Evolutionary conservation across 1,140 invertebrate genomes (phyloP), one percentile per base, ranked within the genome.

Genomic region (Apis dorsata): DNA sequence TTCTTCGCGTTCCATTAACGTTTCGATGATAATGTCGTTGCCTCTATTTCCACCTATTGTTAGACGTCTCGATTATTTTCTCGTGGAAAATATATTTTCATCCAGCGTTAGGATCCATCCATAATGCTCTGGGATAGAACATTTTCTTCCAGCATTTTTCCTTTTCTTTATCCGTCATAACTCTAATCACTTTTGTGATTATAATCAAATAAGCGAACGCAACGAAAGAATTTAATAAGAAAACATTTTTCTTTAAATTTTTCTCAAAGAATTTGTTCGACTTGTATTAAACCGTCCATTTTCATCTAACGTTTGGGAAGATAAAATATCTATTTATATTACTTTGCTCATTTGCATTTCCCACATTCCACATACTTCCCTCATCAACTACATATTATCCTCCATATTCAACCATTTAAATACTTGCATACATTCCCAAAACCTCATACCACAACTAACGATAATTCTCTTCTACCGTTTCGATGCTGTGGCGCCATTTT

Each of bases 1-100:
- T 63, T 49, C 73, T 60, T 49, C 65, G 57, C 24, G 73, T 55
- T 82, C 57, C 80, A 82, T 82, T 82, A 82, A 65, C 80, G 80
- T 77, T 60, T 74, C 44, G 65, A 70, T 44, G 66, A n/a, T 51
- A 69, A 28, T 65, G 55, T 62, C 55, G 77, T 82, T 82, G 80
- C 77, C 74, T 77, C 49, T 53, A 59, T 21, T 69, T 77, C 74
- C 73, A 49, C 24, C 80, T 77, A 75, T 82, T 82, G 63, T 82
- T 57, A 10, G 15, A 34, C 55, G 34, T 44, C 15, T 21, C 65
- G 53, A 82, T 68, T 77, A 77, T 69, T 66, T 60, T 7, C 34
- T 7, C 24, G 21, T 7, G 13, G 49, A 69, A 76, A 44, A 81
- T 81, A 81, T 74, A 81, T 76, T 77, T 81, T 77, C 65, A 34